A percentile compares a stretch with the other conserved stretches of the same genome.
Conservation (phyloP, 2,797 vertebrate genomes). For the Brachyrhaphis roseni region DNA sequence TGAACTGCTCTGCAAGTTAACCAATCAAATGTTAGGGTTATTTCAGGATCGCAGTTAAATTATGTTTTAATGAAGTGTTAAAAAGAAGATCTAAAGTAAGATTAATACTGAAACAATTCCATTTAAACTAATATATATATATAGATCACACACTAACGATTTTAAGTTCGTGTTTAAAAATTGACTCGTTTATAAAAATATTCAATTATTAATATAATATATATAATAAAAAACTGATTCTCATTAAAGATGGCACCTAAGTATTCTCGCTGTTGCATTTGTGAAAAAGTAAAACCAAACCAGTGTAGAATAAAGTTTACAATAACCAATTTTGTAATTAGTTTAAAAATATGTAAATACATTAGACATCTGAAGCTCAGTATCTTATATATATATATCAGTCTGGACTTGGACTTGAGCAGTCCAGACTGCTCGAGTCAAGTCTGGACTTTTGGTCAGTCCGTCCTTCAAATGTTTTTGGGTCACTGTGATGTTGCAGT, state of each 20-base stretch:
- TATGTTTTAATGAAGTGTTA: neutral
- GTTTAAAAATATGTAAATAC: no score
- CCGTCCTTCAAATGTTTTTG: neutral
- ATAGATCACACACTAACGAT: neutral
- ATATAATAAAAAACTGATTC: neutral
- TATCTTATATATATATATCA: no score
- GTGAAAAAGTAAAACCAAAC: neutral
- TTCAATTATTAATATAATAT: no score
- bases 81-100: neutral
- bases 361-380: no score
- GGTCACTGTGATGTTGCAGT: neutral
- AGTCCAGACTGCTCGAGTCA: no score
- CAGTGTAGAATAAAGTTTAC: neutral
- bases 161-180: neutral
- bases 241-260: neutral
- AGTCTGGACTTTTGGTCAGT: neutral
- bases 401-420: no score
- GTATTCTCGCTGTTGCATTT: neutral
- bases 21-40: neutral
- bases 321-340: no score
- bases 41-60: neutral
- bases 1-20: neutral
- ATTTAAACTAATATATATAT: neutral
- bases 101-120: neutral
- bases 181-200: neutral